Percentiles rank a stretch among this genome's conserved stretches.
These are phyloP conservation scores for Sciurus vulgaris DNA, from an alignment of 2,797 vertebrate species.

Conservation along the genomic window DNA sequence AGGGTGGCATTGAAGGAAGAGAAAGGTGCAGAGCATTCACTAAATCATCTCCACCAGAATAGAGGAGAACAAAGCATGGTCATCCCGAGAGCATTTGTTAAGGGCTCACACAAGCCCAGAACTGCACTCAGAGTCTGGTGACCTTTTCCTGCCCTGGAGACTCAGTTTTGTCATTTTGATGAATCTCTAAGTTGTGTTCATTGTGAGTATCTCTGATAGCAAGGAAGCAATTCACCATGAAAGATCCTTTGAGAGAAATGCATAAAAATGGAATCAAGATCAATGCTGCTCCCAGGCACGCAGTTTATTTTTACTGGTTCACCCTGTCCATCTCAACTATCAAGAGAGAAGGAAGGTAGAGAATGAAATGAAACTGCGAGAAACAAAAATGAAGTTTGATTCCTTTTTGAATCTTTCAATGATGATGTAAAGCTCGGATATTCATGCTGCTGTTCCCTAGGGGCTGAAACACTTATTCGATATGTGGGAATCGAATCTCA, in stretches of 20 bases:
- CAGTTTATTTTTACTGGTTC: neutral
- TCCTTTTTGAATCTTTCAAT: neutral
- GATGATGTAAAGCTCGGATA: neutral
- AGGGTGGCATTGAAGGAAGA: slow-evolving; percentile 69
- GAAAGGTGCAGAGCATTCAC: slow-evolving; percentile 70
- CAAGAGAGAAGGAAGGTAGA: neutral
- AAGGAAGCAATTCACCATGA: slow-evolving; percentile 71
- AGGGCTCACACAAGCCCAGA: slow-evolving; percentile 7
- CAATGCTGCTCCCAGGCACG: slow-evolving; percentile 54
- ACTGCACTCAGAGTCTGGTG: slow-evolving; percentile 7
- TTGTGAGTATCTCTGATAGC: slow-evolving; percentile 68
- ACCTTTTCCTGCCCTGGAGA: slow-evolving; percentile 65
- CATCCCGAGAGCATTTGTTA: slow-evolving; percentile 66
- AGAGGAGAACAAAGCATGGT: slow-evolving; percentile 63
- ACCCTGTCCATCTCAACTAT: neutral
- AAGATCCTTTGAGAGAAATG: slow-evolving; percentile 64
- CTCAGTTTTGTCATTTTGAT: slow-evolving; percentile 73
- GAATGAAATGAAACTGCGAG: neutral
- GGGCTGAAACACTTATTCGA: neutral
- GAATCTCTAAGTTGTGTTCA: slow-evolving; percentile 65
- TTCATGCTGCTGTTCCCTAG: neutral
- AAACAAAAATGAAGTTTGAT: neutral
- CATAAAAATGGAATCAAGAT: slow-evolving; percentile 62
- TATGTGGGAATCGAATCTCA: slow-evolving; percentile 46
- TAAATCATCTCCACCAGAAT: slow-evolving; percentile 76